phyloP scores from a whole-genome alignment of 2,113 vertebrate species.

The Pedionomus torquatus region DNA sequence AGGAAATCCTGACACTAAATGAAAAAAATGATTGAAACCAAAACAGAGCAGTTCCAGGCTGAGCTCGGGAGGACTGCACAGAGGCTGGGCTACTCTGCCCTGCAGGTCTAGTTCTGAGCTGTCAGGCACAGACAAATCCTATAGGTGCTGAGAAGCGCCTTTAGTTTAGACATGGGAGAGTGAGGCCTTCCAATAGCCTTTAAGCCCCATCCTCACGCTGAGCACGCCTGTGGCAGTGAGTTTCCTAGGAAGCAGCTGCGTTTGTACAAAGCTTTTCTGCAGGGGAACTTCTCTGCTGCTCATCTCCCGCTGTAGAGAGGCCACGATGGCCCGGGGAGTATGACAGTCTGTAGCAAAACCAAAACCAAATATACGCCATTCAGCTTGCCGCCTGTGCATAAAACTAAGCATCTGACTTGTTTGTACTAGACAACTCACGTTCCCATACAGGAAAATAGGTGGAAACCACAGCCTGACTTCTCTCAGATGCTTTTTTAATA shows the following conservation, averaged over 20 bases:
- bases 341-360: neutral
- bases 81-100: neutral
- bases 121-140: neutral
- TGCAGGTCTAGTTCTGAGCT: neutral
- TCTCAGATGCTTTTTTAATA: neutral
- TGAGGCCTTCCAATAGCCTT: fast-evolving
- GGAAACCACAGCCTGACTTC: neutral
- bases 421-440: neutral
- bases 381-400: neutral
- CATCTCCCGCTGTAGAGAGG: neutral
- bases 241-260: neutral
- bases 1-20: conserved; percentile 5
- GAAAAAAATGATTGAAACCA: neutral
- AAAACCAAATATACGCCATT: neutral
- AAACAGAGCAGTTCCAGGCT: neutral
- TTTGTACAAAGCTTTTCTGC: neutral
- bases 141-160: neutral
- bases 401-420: neutral
- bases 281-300: neutral
- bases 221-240: neutral
- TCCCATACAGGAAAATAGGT: neutral
- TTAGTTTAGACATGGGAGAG: neutral
- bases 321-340: neutral
- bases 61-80: neutral
- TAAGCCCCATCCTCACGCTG: neutral